Evolutionary conservation across 2,797 vertebrate genomes (phyloP).

Genomic region (Ceyx erithaca): DNA sequence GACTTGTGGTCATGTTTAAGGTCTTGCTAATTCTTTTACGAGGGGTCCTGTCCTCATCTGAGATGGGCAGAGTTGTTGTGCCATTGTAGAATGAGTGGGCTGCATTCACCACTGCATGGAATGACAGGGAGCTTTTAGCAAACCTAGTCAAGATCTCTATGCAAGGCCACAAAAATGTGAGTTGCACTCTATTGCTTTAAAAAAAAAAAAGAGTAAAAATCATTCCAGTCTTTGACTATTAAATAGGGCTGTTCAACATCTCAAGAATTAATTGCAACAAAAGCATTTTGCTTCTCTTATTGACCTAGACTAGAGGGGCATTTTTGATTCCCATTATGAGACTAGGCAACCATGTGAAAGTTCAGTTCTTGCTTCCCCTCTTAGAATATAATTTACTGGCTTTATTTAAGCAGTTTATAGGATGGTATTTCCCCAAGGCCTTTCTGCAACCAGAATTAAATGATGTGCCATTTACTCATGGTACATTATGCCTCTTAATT

Average conservation of each 20-base stretch:
- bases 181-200: background rate
- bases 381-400: background rate
- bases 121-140: background rate
- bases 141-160: background rate
- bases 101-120: slow-evolving; percentile 91
- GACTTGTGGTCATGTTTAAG: slow-evolving; percentile 98
- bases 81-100: slow-evolving; percentile 99
- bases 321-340: background rate
- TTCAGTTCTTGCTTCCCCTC: background rate
- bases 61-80: slow-evolving; percentile 97
- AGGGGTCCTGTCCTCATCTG: slow-evolving; percentile 96
- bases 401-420: background rate
- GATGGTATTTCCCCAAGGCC: background rate
- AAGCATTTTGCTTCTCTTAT: background rate
- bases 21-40: slow-evolving; percentile 99
- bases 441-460: slow-evolving; percentile 27
- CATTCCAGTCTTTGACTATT: background rate
- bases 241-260: background rate
- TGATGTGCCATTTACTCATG: background rate
- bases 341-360: background rate
- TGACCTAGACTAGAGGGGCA: background rate
- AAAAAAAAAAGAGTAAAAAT: background rate
- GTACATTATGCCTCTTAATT: slow-evolving; percentile 9
- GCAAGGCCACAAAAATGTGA: background rate
- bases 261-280: background rate